phyloP scores from a whole-genome alignment of 2,113 vertebrate genomes.

The Laticauda laticaudata region DNA sequence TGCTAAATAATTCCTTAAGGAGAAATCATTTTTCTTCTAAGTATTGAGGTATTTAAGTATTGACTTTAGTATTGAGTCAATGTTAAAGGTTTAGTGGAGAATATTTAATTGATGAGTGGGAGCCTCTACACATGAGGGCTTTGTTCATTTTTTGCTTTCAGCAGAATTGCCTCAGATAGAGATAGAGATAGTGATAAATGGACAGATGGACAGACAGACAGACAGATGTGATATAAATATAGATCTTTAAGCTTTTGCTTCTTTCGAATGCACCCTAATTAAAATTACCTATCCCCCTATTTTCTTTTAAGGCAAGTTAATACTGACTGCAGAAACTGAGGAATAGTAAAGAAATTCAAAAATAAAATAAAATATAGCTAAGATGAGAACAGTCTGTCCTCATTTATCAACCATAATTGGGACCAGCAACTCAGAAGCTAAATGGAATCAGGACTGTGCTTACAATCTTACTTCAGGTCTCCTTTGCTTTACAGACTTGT shows the following conservation, averaged over 20 bases:
- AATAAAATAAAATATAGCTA: not conserved
- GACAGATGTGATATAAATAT: not conserved
- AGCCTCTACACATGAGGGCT: not conserved
- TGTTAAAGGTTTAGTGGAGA: not conserved
- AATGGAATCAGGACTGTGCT: not conserved
- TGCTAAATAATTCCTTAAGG: not conserved
- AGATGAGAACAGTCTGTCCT: not conserved
- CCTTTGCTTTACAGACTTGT: not conserved
- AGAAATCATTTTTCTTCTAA: constrained; percentile 1
- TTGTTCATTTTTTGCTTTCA: not conserved
- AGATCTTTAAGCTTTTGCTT: not conserved
- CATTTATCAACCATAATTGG: not conserved
- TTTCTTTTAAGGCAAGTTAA: not conserved
- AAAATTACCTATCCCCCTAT: not conserved
- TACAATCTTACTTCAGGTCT: not conserved
- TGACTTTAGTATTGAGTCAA: not conserved
- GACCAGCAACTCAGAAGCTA: not conserved
- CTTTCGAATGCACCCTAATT: not conserved
- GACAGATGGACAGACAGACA: no score
- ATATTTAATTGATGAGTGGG: not conserved
- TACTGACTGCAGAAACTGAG: not conserved
- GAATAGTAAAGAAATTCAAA: not conserved
- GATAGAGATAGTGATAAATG: no score
- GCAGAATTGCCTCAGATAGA: not conserved
- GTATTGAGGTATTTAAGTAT: not conserved